These are phyloP conservation scores for Potorous gilbertii DNA, from an alignment of 2,797 vertebrate genomes.

Conservation along the genomic window DNA sequence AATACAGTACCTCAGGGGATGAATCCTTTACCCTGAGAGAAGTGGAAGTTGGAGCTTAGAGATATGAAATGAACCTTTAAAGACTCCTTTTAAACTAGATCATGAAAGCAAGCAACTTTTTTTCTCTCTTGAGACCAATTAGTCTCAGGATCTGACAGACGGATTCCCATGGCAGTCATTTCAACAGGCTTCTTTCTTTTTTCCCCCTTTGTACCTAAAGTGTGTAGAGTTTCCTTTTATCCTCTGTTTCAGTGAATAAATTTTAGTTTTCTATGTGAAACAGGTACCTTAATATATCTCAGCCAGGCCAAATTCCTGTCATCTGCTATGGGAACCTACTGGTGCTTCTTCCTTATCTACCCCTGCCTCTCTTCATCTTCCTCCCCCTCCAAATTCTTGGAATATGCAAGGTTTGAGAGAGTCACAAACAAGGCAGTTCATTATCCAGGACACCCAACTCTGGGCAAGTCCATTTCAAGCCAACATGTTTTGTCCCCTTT, in stretches of 20 bases:
- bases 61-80: not conserved
- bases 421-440: not conserved
- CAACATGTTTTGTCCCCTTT: not conserved
- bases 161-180: rapidly evolving
- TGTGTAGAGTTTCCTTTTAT: not conserved
- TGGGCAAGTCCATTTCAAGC: not conserved
- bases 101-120: conserved; percentile 35
- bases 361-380: not conserved
- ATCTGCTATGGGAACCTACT: not conserved
- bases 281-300: not conserved
- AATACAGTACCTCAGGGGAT: not conserved
- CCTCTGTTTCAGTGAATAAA: not conserved
- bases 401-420: not conserved
- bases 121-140: conserved; percentile 36
- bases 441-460: not conserved
- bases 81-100: conserved; percentile 50
- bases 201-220: not conserved
- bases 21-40: not conserved
- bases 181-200: not conserved
- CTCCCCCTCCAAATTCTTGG: not conserved
- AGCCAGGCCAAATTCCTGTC: not conserved
- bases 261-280: not conserved
- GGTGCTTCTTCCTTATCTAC: not conserved
- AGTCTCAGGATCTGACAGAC: conserved; percentile 19
- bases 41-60: conserved; percentile 29